phyloP scores from a whole-genome alignment of 2,888 invertebrate species.

The Parnassius apollo region DNA sequence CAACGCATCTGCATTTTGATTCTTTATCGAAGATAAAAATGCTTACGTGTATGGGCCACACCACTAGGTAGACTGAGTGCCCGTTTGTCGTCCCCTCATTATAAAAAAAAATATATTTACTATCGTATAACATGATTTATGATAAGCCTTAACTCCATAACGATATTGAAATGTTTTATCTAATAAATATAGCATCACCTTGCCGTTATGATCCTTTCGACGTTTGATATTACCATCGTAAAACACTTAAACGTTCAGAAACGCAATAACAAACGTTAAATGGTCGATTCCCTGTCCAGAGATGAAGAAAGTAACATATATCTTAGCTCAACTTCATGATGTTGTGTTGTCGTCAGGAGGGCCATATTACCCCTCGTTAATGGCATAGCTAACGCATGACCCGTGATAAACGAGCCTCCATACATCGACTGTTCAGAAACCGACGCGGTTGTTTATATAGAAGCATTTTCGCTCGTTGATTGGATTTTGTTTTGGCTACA shows the following conservation, averaged over 20 bases:
- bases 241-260: slow-evolving; percentile 2
- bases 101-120: too few relatives aligned
- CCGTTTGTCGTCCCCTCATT: too few relatives aligned
- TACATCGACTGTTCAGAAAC: not conserved
- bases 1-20: too few relatives aligned
- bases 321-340: slow-evolving; percentile 10
- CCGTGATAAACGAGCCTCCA: slow-evolving; percentile 8
- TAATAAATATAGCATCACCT: not conserved
- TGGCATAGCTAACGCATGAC: slow-evolving; percentile 11
- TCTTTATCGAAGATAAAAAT: too few relatives aligned
- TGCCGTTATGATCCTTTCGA: not conserved
- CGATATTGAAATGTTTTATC: too few relatives aligned
- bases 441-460: slow-evolving; percentile 36
- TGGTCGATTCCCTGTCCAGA: slow-evolving; percentile 16
- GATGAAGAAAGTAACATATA: slow-evolving; percentile 13
- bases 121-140: too few relatives aligned
- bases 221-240: slow-evolving; percentile 2
- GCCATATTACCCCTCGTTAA: slow-evolving; percentile 20
- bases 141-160: too few relatives aligned
- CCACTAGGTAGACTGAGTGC: too few relatives aligned
- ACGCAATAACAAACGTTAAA: slow-evolving; percentile 14
- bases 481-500: slow-evolving; percentile 59
- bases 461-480: slow-evolving; percentile 48
- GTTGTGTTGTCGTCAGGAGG: slow-evolving; percentile 25
- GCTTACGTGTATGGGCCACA: too few relatives aligned